These are phyloP conservation scores for Drosophila varians DNA, from an alignment of 1,140 invertebrate genomes.

Conservation along the genomic window DNA sequence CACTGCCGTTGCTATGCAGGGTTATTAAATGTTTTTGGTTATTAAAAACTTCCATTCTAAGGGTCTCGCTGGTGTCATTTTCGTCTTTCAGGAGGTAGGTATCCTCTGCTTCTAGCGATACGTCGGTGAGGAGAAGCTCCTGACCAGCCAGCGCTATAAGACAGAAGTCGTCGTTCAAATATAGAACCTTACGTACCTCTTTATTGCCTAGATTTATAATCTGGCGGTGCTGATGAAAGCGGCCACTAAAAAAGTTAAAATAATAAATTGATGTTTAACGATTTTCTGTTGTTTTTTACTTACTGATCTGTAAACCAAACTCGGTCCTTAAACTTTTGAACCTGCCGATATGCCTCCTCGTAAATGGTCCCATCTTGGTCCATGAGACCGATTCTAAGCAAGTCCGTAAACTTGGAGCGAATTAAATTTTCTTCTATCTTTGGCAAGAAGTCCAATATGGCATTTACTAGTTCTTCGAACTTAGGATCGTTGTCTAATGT, in stretches of 20 bases:
- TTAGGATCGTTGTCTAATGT: slow-evolving; percentile 43
- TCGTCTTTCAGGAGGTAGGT: slow-evolving; percentile 50
- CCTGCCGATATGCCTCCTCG: slow-evolving; percentile 82
- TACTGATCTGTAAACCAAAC: slow-evolving; percentile 74
- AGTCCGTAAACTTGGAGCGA: slow-evolving; percentile 74
- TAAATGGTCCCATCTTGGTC: slow-evolving; percentile 74
- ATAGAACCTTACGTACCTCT: slow-evolving; percentile 36
- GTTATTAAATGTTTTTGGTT: slow-evolving; percentile 57
- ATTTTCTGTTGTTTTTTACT: neutral
- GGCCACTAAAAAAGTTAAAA: slow-evolving; percentile 45
- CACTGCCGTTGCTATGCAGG: slow-evolving; percentile 56
- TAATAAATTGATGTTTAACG: neutral
- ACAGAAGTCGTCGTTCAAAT: slow-evolving; percentile 63
- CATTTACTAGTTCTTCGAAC: slow-evolving; percentile 79
- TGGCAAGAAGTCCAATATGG: slow-evolving; percentile 83
- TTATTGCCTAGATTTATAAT: slow-evolving; percentile 61
- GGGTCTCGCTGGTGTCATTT: slow-evolving; percentile 24
- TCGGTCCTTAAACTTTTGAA: slow-evolving; percentile 48
- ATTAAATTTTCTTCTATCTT: slow-evolving; percentile 81
- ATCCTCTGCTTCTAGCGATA: slow-evolving; percentile 56
- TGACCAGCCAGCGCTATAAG: slow-evolving; percentile 53
- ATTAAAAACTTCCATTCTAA: slow-evolving; percentile 52
- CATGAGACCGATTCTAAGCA: slow-evolving; percentile 84
- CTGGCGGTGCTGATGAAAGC: slow-evolving; percentile 73
- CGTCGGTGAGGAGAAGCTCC: slow-evolving; percentile 54